phyloP scores from a whole-genome alignment of 1,140 invertebrate species.

The Ceratina japonica region DNA sequence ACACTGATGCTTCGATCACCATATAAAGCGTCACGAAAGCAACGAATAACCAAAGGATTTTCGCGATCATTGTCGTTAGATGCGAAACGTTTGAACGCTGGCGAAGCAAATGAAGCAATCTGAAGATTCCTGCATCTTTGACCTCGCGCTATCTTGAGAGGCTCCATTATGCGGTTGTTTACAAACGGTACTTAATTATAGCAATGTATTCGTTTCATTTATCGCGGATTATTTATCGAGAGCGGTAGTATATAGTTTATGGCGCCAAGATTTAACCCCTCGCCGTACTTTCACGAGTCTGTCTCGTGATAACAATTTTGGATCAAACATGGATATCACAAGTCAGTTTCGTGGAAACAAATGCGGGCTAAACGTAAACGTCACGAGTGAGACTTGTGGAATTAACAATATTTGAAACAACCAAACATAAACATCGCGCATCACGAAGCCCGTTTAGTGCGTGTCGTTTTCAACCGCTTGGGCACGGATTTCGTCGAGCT shows the following conservation, averaged over 20 bases:
- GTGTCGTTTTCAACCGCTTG: too few species aligned
- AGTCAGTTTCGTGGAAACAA: too few species aligned
- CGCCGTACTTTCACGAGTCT: too few species aligned
- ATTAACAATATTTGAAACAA: too few species aligned
- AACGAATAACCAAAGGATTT: background rate
- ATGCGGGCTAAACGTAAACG: too few species aligned
- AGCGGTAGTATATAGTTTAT: background rate
- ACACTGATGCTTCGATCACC: background rate
- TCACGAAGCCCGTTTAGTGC: too few species aligned
- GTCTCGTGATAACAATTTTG: too few species aligned
- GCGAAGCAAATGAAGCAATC: conserved; percentile 25
- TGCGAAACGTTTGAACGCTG: background rate
- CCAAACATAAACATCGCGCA: too few species aligned
- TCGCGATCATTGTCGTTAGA: conserved; percentile 40
- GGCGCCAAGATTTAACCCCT: too few species aligned
- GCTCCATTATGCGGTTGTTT: conserved; percentile 5
- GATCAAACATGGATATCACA: too few species aligned
- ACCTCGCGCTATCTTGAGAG: conserved; percentile 52
- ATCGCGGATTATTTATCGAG: background rate
- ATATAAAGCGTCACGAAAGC: background rate
- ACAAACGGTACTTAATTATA: conserved; percentile 22
- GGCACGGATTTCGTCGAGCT: too few species aligned
- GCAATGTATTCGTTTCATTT: background rate
- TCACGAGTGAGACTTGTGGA: too few species aligned
- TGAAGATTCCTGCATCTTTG: conserved; percentile 36